Evolutionary conservation across 2,113 vertebrate species (phyloP).

Genomic region (Nothocercus nigrocapillus): DNA sequence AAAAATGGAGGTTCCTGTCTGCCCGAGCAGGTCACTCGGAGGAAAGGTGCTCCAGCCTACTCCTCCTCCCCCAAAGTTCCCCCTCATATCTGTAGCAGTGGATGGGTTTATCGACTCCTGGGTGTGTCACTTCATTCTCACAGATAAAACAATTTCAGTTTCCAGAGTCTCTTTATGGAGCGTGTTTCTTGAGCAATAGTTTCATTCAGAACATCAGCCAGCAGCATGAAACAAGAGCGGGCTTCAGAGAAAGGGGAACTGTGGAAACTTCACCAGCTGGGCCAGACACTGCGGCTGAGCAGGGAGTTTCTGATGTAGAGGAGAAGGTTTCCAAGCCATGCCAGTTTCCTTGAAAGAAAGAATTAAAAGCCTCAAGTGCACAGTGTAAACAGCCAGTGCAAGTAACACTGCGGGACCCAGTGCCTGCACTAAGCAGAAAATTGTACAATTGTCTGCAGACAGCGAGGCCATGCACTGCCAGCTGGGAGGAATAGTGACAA

Average conservation of each 20-base stretch:
- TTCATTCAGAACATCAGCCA: not conserved
- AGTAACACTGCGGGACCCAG: accelerated
- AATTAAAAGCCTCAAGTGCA: not conserved
- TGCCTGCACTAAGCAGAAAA: not conserved
- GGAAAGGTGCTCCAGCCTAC: not conserved
- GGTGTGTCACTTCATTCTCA: not conserved
- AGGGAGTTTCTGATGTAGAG: not conserved
- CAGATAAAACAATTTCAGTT: not conserved
- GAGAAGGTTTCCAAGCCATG: not conserved
- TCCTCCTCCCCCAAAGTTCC: not conserved
- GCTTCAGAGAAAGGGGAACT: not conserved
- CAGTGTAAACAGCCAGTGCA: not conserved
- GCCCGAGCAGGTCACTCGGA: accelerated
- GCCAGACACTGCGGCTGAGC: not conserved
- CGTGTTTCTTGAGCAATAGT: accelerated
- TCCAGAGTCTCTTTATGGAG: not conserved
- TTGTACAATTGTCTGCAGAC: not conserved
- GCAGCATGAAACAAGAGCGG: not conserved
- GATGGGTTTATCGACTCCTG: accelerated
- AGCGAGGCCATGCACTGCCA: not conserved
- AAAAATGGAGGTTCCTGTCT: accelerated
- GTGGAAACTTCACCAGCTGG: not conserved
- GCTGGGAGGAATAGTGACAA: not conserved
- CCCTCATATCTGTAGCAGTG: not conserved
- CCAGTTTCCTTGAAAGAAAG: not conserved